These are phyloP conservation scores for Carapus acus DNA, from an alignment of 2,797 vertebrate species.

Conservation along the genomic window DNA sequence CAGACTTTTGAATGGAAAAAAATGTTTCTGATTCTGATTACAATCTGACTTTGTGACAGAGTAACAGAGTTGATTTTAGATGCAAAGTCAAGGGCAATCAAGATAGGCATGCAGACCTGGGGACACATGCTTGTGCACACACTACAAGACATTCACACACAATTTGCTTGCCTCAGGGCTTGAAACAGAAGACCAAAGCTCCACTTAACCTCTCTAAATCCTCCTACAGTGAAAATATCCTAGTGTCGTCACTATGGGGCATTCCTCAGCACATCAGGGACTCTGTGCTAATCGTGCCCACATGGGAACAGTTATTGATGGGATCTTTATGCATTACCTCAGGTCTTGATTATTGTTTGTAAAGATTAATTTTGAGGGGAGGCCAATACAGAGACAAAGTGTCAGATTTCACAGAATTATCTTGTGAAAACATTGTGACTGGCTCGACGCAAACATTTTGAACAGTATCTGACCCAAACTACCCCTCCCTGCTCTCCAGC, in stretches of 20 bases:
- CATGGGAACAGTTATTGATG: slow-evolving; percentile 78
- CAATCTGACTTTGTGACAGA: too few relatives aligned
- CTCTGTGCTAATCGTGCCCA: slow-evolving; percentile 69
- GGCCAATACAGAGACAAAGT: slow-evolving; percentile 69
- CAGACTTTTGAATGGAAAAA: too few relatives aligned
- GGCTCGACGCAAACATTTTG: slow-evolving; percentile 69
- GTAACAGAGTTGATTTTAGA: too few relatives aligned
- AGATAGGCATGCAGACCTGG: neutral
- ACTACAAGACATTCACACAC: slow-evolving; percentile 18
- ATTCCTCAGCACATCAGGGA: slow-evolving; percentile 70
- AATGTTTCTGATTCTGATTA: too few relatives aligned
- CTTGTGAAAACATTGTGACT: slow-evolving; percentile 80
- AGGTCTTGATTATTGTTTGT: slow-evolving; percentile 73
- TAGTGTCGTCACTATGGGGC: slow-evolving; percentile 69
- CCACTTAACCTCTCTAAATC: slow-evolving; percentile 65
- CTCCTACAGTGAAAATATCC: slow-evolving; percentile 67
- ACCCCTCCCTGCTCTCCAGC: slow-evolving; percentile 39
- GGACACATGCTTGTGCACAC: slow-evolving; percentile 13
- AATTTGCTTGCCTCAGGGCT: slow-evolving; percentile 39
- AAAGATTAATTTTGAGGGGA: slow-evolving; percentile 79
- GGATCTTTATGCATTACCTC: slow-evolving; percentile 77
- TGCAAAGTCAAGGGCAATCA: too few relatives aligned
- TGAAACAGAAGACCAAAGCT: slow-evolving; percentile 69
- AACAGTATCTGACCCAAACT: slow-evolving; percentile 69
- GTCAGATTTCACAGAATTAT: slow-evolving; percentile 74